phyloP scores from a whole-genome alignment of 2,797 vertebrate species.

The Trematomus bernacchii region DNA sequence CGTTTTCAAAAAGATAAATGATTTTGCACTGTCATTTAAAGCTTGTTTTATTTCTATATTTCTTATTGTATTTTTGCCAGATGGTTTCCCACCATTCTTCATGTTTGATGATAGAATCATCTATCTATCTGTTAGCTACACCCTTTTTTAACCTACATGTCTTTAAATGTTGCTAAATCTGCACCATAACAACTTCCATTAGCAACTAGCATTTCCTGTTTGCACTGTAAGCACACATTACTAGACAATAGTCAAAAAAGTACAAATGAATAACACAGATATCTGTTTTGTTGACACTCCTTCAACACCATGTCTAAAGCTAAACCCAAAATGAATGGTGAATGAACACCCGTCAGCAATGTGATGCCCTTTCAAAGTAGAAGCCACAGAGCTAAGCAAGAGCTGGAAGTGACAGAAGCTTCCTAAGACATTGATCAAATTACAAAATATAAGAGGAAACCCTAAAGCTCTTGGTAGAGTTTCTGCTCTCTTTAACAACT shows the following conservation, averaged over 20 bases:
- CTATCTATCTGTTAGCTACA: too few relatives aligned
- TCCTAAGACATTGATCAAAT: background rate
- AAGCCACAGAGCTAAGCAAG: constrained; percentile 16
- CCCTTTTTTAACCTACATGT: too few relatives aligned
- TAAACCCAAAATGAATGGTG: constrained; percentile 18
- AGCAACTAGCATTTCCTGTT: background rate
- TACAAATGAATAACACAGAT: too few relatives aligned
- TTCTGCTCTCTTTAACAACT: constrained; percentile 17
- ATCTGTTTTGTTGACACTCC: too few relatives aligned
- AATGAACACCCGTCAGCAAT: constrained; percentile 53
- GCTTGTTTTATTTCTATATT: too few relatives aligned
- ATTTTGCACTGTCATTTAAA: background rate
- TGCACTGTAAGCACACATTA: background rate
- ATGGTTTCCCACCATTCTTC: too few relatives aligned
- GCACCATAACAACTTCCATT: background rate
- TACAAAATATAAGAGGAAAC: background rate
- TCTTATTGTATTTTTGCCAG: too few relatives aligned
- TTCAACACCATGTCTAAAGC: too few relatives aligned
- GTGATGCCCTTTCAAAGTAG: constrained; percentile 32
- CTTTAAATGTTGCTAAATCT: too few relatives aligned
- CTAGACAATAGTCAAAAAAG: too few relatives aligned
- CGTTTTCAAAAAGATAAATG: too few relatives aligned
- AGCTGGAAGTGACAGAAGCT: constrained; percentile 21
- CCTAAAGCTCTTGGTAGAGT: constrained; percentile 3
- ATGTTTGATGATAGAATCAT: too few relatives aligned